Conservation (phyloP, 2,113 vertebrate genomes). For the Romanogobio albipinnatus region DNA sequence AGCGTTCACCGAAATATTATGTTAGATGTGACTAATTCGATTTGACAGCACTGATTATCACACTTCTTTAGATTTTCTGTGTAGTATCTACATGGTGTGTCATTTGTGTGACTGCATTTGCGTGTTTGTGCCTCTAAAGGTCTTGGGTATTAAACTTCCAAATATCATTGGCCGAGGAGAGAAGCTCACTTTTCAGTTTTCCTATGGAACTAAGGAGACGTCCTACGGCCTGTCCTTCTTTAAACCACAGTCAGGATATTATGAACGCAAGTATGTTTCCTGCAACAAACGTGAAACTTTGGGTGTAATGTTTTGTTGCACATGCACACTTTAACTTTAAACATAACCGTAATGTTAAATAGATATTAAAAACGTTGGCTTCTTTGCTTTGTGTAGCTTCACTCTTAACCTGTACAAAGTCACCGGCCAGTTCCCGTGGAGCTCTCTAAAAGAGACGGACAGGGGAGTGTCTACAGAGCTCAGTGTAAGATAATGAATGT, state of each 20-base stretch:
- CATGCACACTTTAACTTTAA: not conserved
- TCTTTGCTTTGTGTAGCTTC: conserved; percentile 76
- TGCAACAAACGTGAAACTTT: not conserved
- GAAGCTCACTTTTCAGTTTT: conserved; percentile 97
- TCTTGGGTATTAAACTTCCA: conserved; percentile 92
- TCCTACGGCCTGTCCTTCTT: conserved; percentile 96
- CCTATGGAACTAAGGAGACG: conserved; percentile 97
- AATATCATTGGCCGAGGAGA: conserved; percentile 93
- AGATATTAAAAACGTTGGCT: not conserved
- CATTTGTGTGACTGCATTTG: not conserved
- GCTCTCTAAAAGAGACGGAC: conserved; percentile 95
- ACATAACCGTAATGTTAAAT: not conserved
- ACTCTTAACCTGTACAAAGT: conserved; percentile 94
- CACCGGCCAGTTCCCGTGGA: conserved; percentile 97
- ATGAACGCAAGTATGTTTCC: conserved; percentile 89
- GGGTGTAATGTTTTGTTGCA: not conserved
- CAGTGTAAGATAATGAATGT: conserved; percentile 77
- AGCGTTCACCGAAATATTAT: too few relatives aligned
- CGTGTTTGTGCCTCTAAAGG: conserved; percentile 71
- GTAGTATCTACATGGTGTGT: not conserved
- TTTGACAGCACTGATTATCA: too few relatives aligned
- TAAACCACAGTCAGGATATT: conserved; percentile 89
- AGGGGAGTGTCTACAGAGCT: conserved; percentile 88
- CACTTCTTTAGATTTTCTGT: not conserved
- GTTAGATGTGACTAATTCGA: too few relatives aligned